These are phyloP conservation scores for Ichneumon xanthorius DNA, from an alignment of 2,888 invertebrate species.

Conservation along the genomic window DNA sequence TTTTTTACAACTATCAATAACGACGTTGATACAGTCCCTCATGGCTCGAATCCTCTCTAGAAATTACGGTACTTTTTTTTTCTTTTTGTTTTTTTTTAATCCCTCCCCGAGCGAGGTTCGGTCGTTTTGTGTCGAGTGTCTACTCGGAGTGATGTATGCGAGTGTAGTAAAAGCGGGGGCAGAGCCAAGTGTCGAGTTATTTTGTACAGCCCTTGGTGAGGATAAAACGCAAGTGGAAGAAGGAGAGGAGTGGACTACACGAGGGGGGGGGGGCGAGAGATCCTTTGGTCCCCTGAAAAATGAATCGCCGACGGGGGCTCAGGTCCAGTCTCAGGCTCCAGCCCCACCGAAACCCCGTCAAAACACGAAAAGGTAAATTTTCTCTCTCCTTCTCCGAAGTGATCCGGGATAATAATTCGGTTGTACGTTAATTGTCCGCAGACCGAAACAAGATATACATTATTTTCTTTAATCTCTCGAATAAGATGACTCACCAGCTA, in stretches of 20 bases:
- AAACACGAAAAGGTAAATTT: conserved; percentile 72
- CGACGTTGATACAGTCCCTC: background rate
- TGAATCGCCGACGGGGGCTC: conserved; percentile 77
- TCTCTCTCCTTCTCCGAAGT: conserved; percentile 37
- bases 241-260: conserved; percentile 46
- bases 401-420: background rate
- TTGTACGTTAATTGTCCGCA: background rate
- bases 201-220: conserved; percentile 66
- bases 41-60: background rate
- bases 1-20: too few species aligned
- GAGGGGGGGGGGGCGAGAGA: conserved; percentile 45
- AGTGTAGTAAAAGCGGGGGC: conserved; percentile 3
- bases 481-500: too few species aligned
- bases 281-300: conserved; percentile 79
- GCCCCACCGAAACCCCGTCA: conserved; percentile 75
- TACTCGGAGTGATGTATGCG: conserved; percentile 41
- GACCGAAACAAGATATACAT: background rate
- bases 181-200: conserved; percentile 21
- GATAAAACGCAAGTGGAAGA: conserved; percentile 22
- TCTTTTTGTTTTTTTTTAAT: background rate
- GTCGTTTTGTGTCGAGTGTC: conserved; percentile 47
- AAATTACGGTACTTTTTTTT: background rate
- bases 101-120: background rate
- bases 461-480: background rate
- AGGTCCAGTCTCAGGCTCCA: conserved; percentile 68